Base-by-base conservation (phyloP, 2,113 vertebrate species). In the Podarcis cretensis region DNA sequence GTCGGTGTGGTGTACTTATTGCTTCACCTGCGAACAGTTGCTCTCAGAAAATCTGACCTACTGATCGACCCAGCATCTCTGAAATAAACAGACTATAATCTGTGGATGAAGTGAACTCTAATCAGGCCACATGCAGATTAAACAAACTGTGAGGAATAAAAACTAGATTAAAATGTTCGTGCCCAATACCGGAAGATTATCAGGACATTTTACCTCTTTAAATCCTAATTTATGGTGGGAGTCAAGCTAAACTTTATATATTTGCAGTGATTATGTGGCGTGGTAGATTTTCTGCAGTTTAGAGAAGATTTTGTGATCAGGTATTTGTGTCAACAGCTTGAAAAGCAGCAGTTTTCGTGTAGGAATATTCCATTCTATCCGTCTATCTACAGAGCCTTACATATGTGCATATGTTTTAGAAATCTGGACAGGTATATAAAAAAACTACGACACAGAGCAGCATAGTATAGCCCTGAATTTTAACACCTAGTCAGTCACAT, bases 61-160 rank as follows among this genome's bases (percentile, higher is more conserved):
- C 96, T 95, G 96, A 96, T 97, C 95, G 93, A 94, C 95, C 95
- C 94, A 92, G 96, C 96, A 93, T 94, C 95, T 96, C 96, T 96
- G 97, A 97, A 98, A 98, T 98, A 97, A 98, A 97, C 97, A 98
- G 96, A 88, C 97, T 88, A 96, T 98, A 98, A 98, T 98, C 98
- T 98, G 97, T 96, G 96, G 97, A 97, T 97, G 97, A 97, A 97
- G 97, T 95, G 94, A 96, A 97, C 96, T 97, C 97, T 97, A 99
- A 98, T 98, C 98, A 98, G 98, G 98, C 97, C 98, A 98, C 98
- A 97, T 95, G 96, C 97, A 99, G 98, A 99, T 99, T 99, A 99
- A 97, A 98, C 96, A 97, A 98, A 97, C 98, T 96, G 97, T 95
- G 97, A 97, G 97, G 97, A 97, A 97, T 97, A 97, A 97, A 97